A percentile compares a stretch with the other conserved stretches of the same genome.
phyloP scores from a whole-genome alignment of 2,113 vertebrate species.

The Cavia porcellus region DNA sequence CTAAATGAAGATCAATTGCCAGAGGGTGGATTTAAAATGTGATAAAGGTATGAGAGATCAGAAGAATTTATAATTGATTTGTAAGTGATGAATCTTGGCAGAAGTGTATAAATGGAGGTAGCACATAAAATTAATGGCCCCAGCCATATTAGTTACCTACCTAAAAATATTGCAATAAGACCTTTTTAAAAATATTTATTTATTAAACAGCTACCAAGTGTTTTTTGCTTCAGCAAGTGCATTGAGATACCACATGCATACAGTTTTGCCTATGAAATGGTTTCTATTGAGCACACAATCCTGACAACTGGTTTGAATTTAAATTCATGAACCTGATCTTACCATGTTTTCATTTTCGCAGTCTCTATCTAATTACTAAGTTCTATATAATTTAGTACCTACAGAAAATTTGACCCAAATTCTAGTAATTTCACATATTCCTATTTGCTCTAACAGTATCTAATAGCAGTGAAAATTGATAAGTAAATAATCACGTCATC shows the following conservation, averaged over 20 bases:
- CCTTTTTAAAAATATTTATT: neutral
- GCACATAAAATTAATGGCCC: slow-evolving; percentile 1
- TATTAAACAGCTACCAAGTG: neutral
- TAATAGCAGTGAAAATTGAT: slow-evolving; percentile 20
- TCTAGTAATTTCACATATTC: neutral
- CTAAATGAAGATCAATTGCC: neutral
- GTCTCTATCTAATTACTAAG: neutral
- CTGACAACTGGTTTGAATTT: slow-evolving; percentile 37
- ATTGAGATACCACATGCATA: neutral
- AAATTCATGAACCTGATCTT: slow-evolving; percentile 33
- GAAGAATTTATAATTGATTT: neutral
- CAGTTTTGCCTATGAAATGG: slow-evolving; percentile 1
- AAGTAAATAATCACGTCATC: slow-evolving; percentile 2
- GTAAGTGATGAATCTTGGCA: neutral
- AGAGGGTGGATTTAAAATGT: fast-evolving
- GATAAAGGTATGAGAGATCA: neutral
- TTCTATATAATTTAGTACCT: neutral
- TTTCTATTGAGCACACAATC: neutral
- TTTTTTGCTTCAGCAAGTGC: neutral
- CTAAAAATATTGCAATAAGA: neutral
- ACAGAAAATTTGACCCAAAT: neutral
- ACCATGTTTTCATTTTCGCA: neutral
- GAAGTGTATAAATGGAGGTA: neutral
- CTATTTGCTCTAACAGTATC: neutral
- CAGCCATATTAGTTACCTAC: neutral